These are phyloP conservation scores for Augochlorella aurata DNA, from an alignment of 2,888 invertebrate species.

Conservation along the genomic window DNA sequence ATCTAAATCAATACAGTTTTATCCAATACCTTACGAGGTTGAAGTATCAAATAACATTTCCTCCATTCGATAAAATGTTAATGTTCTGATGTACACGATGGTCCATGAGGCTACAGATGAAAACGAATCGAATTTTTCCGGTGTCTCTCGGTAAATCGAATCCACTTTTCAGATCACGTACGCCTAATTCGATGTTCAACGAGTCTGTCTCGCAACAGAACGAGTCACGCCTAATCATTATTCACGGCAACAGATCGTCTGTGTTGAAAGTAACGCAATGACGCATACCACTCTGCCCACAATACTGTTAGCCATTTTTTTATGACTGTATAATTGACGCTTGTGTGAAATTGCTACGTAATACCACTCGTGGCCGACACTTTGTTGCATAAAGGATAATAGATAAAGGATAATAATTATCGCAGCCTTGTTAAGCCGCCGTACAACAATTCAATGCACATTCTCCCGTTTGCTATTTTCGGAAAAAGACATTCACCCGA, in stretches of 20 bases:
- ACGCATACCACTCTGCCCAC: constrained; percentile 10
- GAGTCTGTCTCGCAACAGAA: constrained; percentile 30
- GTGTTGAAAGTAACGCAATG: constrained; percentile 3
- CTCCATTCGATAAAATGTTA: background rate
- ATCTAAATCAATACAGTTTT: background rate
- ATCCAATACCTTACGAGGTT: background rate
- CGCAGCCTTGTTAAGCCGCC: background rate
- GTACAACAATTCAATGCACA: background rate
- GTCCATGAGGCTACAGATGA: no score
- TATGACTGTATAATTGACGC: constrained; percentile 3
- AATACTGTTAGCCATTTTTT: background rate
- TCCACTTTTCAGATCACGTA: constrained; percentile 8
- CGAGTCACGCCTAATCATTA: constrained; percentile 34
- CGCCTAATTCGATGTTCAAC: constrained; percentile 38
- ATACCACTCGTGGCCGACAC: background rate
- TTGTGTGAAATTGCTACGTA: constrained; percentile 6
- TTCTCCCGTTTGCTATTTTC: background rate
- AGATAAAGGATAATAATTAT: constrained; percentile 2
- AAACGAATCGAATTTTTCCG: background rate
- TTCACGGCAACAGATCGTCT: background rate
- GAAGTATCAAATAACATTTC: background rate
- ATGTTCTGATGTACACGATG: no score
- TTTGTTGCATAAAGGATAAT: background rate
- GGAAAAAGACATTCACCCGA: background rate
- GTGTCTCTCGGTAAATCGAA: background rate